Percentiles rank a stretch among this genome's conserved stretches.
These are phyloP conservation scores for Lerema accius DNA, from an alignment of 1,140 invertebrate genomes.

Conservation along the genomic window DNA sequence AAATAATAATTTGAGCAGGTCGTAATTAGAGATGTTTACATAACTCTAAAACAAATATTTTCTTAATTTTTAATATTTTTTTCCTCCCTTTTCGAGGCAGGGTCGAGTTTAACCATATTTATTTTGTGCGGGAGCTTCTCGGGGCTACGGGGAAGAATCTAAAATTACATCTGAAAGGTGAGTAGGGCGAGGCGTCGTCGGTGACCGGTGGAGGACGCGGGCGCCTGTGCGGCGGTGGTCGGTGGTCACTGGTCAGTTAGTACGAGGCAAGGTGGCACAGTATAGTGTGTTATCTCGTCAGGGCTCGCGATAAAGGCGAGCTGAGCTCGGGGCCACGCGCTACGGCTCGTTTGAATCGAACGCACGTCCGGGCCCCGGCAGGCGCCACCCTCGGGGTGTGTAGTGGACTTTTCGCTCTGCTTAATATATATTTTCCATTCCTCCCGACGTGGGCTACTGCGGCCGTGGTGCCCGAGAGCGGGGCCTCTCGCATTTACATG, in stretches of 20 bases:
- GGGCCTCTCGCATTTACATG: slow-evolving; percentile 64
- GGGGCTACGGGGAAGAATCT: slow-evolving; percentile 63
- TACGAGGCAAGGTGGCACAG: no score
- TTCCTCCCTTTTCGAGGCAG: slow-evolving; percentile 59
- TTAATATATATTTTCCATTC: slow-evolving; percentile 78
- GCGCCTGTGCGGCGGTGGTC: no score
- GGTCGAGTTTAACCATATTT: slow-evolving; percentile 79
- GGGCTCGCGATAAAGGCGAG: slow-evolving; percentile 64
- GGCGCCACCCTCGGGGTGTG: slow-evolving; percentile 65
- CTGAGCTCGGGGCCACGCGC: slow-evolving; percentile 66
- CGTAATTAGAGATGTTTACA: slow-evolving; percentile 82
- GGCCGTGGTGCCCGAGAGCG: slow-evolving; percentile 58
- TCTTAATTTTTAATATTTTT: slow-evolving; percentile 79
- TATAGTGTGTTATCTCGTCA: no score
- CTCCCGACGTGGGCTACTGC: slow-evolving; percentile 70
- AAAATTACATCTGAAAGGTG: slow-evolving; percentile 65
- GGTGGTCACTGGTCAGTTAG: no score
- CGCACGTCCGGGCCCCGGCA: slow-evolving; percentile 68
- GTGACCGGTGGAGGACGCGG: no score
- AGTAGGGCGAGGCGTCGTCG: slow-evolving; percentile 39
- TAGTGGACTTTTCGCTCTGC: slow-evolving; percentile 77
- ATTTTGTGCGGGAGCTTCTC: slow-evolving; percentile 66
- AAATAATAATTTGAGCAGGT: slow-evolving; percentile 80
- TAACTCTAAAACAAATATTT: slow-evolving; percentile 81
- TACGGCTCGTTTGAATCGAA: slow-evolving; percentile 75